phyloP scores from a whole-genome alignment of 2,113 vertebrate species.

The Muscicapa adusta region DNA sequence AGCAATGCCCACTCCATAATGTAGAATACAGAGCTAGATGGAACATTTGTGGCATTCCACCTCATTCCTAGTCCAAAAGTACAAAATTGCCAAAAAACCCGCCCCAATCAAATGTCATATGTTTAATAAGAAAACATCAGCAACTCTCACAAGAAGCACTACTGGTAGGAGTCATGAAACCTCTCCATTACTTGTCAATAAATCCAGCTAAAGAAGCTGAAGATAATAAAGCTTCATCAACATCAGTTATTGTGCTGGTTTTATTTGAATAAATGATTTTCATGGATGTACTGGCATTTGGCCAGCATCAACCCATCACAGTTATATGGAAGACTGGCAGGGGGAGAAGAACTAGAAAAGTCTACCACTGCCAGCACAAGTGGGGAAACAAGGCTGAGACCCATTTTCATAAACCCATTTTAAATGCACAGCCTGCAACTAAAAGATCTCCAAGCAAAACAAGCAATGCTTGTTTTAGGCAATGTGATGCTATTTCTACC shows the following conservation, averaged over 20 bases:
- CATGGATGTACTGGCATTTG: not conserved
- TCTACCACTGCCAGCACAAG: not conserved
- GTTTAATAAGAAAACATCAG: not conserved
- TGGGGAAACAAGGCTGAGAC: not conserved
- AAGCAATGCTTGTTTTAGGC: not conserved
- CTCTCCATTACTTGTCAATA: not conserved
- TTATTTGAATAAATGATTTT: not conserved
- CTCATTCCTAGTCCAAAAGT: not conserved
- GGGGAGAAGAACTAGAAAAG: not conserved
- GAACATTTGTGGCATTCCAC: not conserved
- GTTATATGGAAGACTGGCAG: not conserved
- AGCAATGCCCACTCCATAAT: not conserved
- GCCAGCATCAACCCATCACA: not conserved
- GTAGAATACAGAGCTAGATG: not conserved
- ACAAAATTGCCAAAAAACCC: not conserved
- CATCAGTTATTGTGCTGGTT: not conserved
- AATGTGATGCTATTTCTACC: not conserved
- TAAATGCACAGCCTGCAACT: not conserved
- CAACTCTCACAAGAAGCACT: not conserved
- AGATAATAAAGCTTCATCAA: not conserved
- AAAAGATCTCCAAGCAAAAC: not conserved
- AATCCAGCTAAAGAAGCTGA: not conserved
- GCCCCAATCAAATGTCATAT: not conserved
- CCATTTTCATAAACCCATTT: not conserved
- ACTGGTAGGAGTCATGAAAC: not conserved